These are phyloP conservation scores for Amniataba percoides DNA, from an alignment of 2,797 vertebrate genomes.

Conservation along the genomic window DNA sequence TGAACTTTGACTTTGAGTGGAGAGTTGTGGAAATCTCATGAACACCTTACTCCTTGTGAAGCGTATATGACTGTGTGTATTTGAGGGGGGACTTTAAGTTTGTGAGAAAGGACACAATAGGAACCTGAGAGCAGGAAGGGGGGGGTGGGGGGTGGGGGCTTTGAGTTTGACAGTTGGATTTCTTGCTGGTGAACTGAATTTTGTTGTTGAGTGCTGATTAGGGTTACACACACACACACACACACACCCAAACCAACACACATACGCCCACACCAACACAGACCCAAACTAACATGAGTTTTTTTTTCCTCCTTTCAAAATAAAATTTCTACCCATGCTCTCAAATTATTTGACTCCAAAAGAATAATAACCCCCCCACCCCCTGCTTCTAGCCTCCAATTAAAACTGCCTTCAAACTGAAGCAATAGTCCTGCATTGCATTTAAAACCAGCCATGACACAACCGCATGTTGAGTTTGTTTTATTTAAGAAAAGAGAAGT, in stretches of 20 bases:
- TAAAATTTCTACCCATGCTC: too few relatives aligned
- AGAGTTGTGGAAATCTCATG: not conserved
- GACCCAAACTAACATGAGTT: not conserved
- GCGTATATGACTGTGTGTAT: too few relatives aligned
- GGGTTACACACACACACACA: not conserved
- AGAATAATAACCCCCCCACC: too few relatives aligned
- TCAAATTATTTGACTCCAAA: too few relatives aligned
- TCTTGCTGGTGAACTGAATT: not conserved
- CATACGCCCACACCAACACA: not conserved
- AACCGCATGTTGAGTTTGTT: too few relatives aligned
- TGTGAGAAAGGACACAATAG: not conserved
- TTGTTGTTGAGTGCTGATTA: slow-evolving; percentile 1
- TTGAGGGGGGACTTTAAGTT: not conserved
- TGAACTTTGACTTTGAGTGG: not conserved
- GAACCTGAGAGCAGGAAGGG: not conserved
- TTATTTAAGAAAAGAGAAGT: not conserved
- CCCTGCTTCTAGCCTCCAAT: too few relatives aligned
- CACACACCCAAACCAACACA: not conserved
- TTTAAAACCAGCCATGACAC: not conserved
- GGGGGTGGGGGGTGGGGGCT: rapidly evolving
- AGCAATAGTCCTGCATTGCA: not conserved
- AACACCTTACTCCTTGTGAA: not conserved
- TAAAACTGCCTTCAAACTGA: not conserved
- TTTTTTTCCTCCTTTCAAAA: too few relatives aligned
- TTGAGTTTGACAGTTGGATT: not conserved